Evolutionary conservation across 2,797 vertebrate genomes (phyloP).

Genomic region (Okamejei kenojei): DNA sequence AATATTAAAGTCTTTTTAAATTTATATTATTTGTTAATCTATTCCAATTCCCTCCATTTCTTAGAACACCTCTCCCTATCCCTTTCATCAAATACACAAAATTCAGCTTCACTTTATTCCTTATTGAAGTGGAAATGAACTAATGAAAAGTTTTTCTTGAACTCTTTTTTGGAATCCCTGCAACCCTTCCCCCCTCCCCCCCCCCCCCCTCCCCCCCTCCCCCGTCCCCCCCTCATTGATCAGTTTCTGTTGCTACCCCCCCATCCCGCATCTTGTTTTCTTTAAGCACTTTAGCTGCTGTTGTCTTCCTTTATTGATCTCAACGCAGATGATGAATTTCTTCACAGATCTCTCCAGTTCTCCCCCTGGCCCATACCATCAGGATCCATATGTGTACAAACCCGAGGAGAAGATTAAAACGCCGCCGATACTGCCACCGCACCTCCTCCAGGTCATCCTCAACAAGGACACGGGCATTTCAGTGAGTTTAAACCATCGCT

Average conservation of each 20-base stretch:
- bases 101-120: background rate
- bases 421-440: constrained; percentile 86
- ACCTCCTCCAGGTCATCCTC: constrained; percentile 92
- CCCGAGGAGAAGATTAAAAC: constrained; percentile 78
- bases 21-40: background rate
- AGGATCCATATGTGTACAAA: constrained; percentile 77
- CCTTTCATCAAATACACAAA: too few species aligned
- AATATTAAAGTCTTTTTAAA: background rate
- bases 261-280: background rate
- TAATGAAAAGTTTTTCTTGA: too few species aligned
- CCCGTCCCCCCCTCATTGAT: too few species aligned
- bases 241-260: background rate
- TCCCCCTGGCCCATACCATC: constrained; percentile 87
- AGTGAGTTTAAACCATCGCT: constrained; percentile 61
- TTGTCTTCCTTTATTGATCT: background rate
- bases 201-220: too few species aligned
- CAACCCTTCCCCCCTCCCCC: too few species aligned
- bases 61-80: background rate
- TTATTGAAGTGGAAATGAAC: too few species aligned
- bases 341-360: constrained; percentile 86
- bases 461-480: constrained; percentile 95
- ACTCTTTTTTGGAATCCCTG: too few species aligned
- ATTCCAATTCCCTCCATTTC: background rate
- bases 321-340: background rate
- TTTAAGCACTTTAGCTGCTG: background rate